Evolutionary conservation across 2,797 vertebrate genomes (phyloP).

Genomic region (Falco naumanni): DNA sequence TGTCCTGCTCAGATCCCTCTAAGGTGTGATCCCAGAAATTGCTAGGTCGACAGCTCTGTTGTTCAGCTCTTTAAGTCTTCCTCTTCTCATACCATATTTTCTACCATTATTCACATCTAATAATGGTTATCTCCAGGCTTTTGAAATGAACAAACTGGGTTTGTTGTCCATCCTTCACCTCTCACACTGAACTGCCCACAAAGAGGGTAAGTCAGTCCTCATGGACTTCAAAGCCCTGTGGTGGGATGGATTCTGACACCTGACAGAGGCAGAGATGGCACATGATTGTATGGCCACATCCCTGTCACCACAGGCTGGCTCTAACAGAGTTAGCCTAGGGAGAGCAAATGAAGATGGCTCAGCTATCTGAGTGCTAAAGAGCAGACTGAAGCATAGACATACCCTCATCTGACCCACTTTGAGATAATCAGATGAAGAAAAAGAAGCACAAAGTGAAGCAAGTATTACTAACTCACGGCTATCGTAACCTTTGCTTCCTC

Average conservation of each 20-base stretch:
- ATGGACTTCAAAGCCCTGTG: neutral
- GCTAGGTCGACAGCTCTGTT: neutral
- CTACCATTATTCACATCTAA: neutral
- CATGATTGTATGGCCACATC: too few relatives aligned
- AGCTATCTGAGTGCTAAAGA: neutral
- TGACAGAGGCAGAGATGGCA: neutral
- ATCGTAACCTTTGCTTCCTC: neutral
- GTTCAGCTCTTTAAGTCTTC: neutral
- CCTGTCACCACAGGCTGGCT: neutral
- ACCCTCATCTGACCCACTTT: neutral
- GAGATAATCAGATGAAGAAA: constrained; percentile 17
- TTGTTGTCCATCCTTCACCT: neutral
- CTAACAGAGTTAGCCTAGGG: neutral
- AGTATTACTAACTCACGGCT: neutral
- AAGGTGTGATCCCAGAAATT: neutral
- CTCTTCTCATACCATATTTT: neutral
- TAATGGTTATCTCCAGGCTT: neutral
- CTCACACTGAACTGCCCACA: neutral
- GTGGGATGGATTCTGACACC: neutral
- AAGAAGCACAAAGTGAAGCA: neutral
- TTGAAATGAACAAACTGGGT: neutral
- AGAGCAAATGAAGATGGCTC: neutral
- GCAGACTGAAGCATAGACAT: neutral
- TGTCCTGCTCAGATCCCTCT: neutral
- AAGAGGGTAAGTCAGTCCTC: neutral